Percentiles rank a stretch among this genome's conserved stretches.
Evolutionary conservation across 2,797 vertebrate genomes (phyloP).

Genomic region (Ispidina lecontei): DNA sequence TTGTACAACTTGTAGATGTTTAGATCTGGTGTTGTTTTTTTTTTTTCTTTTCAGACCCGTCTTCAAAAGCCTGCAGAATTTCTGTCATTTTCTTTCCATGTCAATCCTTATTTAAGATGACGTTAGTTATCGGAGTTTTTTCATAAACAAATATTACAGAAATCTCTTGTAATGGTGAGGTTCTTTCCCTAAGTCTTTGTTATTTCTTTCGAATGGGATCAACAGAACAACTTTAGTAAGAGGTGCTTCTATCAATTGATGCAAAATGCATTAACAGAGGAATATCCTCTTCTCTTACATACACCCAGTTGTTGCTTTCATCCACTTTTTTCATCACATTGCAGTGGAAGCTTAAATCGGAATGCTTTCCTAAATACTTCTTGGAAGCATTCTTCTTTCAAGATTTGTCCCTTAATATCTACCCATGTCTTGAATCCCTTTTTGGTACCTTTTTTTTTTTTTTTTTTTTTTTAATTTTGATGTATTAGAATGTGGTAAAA

Average conservation of each 20-base stretch:
- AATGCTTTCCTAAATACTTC: background rate
- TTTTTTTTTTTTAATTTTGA: background rate
- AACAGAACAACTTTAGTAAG: too few species aligned
- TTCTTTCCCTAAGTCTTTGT: too few species aligned
- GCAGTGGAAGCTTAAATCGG: background rate
- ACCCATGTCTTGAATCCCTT: background rate
- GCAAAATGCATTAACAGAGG: too few species aligned
- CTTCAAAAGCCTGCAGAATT: too few species aligned
- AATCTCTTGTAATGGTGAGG: too few species aligned
- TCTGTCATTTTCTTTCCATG: too few species aligned
- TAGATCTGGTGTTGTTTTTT: background rate
- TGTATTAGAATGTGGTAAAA: background rate
- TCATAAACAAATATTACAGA: background rate
- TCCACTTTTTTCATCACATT: background rate
- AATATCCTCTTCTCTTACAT: background rate
- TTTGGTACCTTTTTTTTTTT: background rate
- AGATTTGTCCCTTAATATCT: background rate
- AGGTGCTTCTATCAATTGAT: too few species aligned
- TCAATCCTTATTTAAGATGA: too few species aligned
- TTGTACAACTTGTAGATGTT: background rate
- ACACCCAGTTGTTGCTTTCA: background rate
- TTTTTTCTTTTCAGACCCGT: too few species aligned
- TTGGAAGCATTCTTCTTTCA: background rate
- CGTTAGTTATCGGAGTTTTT: too few species aligned
- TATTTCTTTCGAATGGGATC: too few species aligned